A percentile compares a stretch with the other conserved stretches of the same genome.
Conservation (phyloP, 1,140 invertebrate genomes). For the Cyrtorhinus lividipennis region DNA sequence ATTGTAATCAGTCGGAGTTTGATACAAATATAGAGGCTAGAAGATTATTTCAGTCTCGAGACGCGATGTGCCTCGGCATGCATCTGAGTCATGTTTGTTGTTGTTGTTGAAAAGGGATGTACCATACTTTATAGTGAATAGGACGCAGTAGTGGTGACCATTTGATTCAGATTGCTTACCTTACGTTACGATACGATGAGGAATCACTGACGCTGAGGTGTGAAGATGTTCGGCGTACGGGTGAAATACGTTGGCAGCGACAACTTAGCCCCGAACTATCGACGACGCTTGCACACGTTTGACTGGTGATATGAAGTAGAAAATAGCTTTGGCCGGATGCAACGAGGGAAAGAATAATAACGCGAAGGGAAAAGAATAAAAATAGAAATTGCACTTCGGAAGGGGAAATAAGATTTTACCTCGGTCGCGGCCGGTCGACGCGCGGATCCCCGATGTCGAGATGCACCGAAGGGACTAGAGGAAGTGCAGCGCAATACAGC, state of each 20-base stretch:
- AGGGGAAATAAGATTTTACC: not conserved
- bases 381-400: not conserved
- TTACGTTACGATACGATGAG: too few relatives aligned
- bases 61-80: too few relatives aligned
- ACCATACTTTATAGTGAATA: too few relatives aligned
- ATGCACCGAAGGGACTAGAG: slow-evolving; percentile 6
- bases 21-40: too few relatives aligned
- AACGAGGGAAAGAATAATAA: not conserved
- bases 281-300: not conserved
- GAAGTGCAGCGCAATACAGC: slow-evolving; percentile 1
- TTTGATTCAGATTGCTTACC: too few relatives aligned
- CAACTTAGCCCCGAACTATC: not conserved
- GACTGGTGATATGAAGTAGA: not conserved
- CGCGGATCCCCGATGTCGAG: not conserved
- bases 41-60: too few relatives aligned
- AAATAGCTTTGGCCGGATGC: not conserved
- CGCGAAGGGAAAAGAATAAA: not conserved
- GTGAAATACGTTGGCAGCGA: too few relatives aligned
- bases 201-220: too few relatives aligned
- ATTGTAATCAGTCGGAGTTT: too few relatives aligned
- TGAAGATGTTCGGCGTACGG: not conserved
- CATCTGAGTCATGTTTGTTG: too few relatives aligned
- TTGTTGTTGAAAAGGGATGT: too few relatives aligned
- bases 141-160: too few relatives aligned
- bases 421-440: not conserved